Conservation (phyloP, 1,140 invertebrate genomes). For the Drosophila sproati region DNA sequence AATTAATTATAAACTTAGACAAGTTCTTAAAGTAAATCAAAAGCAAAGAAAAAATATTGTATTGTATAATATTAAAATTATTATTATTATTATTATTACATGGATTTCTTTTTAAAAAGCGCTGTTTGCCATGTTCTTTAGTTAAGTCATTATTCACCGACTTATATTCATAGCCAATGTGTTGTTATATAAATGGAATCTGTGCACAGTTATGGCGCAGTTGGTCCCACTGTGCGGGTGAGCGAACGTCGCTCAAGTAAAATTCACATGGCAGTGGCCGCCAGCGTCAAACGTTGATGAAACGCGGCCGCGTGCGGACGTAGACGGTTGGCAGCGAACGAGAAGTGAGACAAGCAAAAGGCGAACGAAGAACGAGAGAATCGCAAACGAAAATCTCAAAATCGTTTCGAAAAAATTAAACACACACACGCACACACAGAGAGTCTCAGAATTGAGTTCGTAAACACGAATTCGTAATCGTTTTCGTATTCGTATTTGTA, state of each 20-base stretch:
- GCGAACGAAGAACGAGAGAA: slow-evolving; percentile 25
- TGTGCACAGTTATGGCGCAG: neutral
- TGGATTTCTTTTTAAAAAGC: too few species aligned
- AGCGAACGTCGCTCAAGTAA: slow-evolving; percentile 60
- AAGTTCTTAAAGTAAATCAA: too few species aligned
- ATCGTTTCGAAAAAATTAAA: slow-evolving; percentile 37
- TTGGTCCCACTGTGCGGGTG: slow-evolving; percentile 30
- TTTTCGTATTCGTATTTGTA: slow-evolving; percentile 2
- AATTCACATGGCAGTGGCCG: slow-evolving; percentile 70
- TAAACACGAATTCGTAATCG: neutral
- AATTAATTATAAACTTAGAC: too few species aligned
- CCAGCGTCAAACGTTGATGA: slow-evolving; percentile 72
- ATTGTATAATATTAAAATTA: too few species aligned
- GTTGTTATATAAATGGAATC: too few species aligned
- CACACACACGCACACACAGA: slow-evolving; percentile 1
- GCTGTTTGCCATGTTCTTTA: too few species aligned
- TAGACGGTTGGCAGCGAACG: slow-evolving; percentile 41
- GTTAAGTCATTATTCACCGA: too few species aligned
- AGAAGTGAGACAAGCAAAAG: slow-evolving; percentile 3
- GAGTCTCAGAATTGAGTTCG: slow-evolving; percentile 30
- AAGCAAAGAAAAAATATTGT: too few species aligned
- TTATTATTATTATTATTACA: too few species aligned
- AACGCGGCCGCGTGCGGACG: slow-evolving; percentile 76
- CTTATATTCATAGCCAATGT: too few species aligned
- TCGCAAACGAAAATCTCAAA: slow-evolving; percentile 26